Percentiles rank a stretch among this genome's conserved stretches.
Conservation (phyloP, 2,797 vertebrate genomes). For the Propithecus deckenii region DNA sequence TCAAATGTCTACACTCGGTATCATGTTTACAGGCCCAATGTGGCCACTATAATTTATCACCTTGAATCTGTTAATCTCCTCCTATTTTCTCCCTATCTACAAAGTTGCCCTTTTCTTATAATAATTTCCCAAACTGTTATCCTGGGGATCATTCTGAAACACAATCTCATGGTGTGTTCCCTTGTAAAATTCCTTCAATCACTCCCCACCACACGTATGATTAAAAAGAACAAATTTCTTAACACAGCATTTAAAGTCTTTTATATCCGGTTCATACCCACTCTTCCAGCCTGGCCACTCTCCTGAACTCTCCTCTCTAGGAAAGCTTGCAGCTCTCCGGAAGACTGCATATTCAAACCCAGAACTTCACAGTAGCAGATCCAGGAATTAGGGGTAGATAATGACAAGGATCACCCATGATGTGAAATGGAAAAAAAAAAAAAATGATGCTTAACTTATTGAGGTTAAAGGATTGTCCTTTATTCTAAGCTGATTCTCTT, state of each 20-base stretch:
- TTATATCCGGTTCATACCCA: no score
- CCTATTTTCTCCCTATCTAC: neutral
- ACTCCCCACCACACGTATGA: neutral
- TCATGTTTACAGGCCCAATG: neutral
- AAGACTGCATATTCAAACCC: neutral
- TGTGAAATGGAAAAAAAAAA: neutral
- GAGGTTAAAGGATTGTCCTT: neutral
- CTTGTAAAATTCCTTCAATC: neutral
- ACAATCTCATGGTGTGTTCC: neutral
- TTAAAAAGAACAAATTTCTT: neutral
- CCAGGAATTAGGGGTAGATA: neutral
- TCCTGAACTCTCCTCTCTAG: neutral
- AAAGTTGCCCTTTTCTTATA: neutral
- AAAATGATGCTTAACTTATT: neutral
- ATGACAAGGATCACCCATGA: neutral
- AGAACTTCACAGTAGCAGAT: neutral
- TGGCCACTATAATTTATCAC: neutral
- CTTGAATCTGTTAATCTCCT: neutral
- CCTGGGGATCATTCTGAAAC: neutral
- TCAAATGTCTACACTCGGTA: neutral
- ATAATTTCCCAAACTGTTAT: neutral
- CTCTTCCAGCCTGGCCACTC: neutral
- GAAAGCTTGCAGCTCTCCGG: neutral
- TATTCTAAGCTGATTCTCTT: neutral
- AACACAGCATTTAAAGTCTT: neutral